Evolutionary conservation across 2,113 vertebrate species (phyloP).

Genomic region (Pedetes capensis): DNA sequence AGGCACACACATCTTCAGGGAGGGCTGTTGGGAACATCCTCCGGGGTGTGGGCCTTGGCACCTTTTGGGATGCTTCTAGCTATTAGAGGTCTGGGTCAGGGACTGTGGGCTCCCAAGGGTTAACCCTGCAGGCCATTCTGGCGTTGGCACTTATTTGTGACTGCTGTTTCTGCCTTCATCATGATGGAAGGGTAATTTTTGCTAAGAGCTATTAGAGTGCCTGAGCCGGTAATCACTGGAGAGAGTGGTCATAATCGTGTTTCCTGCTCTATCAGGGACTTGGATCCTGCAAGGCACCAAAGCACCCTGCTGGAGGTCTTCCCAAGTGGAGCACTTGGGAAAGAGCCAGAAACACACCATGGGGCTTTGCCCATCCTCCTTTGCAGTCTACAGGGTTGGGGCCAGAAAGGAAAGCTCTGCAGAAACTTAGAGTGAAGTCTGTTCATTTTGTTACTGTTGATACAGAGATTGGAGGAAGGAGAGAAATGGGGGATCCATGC

Average conservation of each 20-base stretch:
- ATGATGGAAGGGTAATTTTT: constrained; percentile 59
- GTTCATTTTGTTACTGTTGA: not conserved
- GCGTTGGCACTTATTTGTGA: not conserved
- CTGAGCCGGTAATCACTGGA: not conserved
- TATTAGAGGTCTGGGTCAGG: not conserved
- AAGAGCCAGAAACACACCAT: not conserved
- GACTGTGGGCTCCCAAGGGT: not conserved
- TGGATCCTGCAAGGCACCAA: constrained; percentile 17
- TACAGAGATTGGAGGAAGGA: not conserved
- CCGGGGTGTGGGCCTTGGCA: not conserved
- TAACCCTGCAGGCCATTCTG: not conserved
- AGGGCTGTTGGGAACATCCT: not conserved
- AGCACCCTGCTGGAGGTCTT: not conserved
- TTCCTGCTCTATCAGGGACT: not conserved
- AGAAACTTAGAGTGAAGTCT: not conserved
- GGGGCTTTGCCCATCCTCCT: not conserved
- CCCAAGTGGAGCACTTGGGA: not conserved
- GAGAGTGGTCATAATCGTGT: constrained; percentile 9
- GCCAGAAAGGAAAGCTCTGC: not conserved
- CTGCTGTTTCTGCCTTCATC: constrained; percentile 28
- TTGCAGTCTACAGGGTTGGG: not conserved
- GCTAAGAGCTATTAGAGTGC: constrained; percentile 42
- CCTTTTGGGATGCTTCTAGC: not conserved
- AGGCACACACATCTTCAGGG: not conserved
- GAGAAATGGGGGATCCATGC: not conserved